Evolutionary conservation across 2,888 invertebrate species (phyloP), one percentile per base, ranked within the genome.

Genomic region (Prosopocoilus inquinatus): DNA sequence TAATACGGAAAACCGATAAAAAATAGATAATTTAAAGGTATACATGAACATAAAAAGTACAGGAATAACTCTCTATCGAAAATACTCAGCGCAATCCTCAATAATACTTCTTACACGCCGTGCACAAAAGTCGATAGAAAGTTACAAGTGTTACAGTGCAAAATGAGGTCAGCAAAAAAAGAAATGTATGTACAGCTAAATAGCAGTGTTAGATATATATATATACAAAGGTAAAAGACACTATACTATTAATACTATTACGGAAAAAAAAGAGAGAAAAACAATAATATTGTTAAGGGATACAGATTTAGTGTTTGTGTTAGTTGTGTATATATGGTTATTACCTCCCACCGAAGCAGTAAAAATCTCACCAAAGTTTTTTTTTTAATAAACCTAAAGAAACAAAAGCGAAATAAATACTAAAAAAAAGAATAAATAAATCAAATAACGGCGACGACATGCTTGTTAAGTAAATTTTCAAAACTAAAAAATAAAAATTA

Each of bases 241-340:
- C 52, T 56, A 52, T 44, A 41, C 48, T 48, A 28, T 28, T 28
- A 15, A 41, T 41, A 15, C 15, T 15, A 15, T 41, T 41, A 41
- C 15, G 9, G 7, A 41, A 41, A 13, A 41, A 41, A 38, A 38
- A 12, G n/a, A 36, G 7, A 36, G 12, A 5, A 36, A 41, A 41
- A 41, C 15, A 16, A 13, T 41, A 41, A 15, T 15, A 41, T 16
- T 28, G 20, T 28, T 28, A 28, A 52, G 45, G 36, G 50, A 46
- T 45, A 47, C 50, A 58, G 57, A 51, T 33, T 47, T 48, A 58
- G 49, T 53, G 56, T 58, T 53, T 43, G 63, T 64, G 62, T 63
- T 60, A 57, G 58, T 63, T 46, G 62, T 64, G 65, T 65, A 49
- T 60, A 59, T 54, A 58, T 57, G 57, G 59, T 62, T 62, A 57